A percentile compares a stretch with the other conserved stretches of the same genome.
phyloP scores from a whole-genome alignment of 2,888 invertebrate genomes.

The Timema cristinae region DNA sequence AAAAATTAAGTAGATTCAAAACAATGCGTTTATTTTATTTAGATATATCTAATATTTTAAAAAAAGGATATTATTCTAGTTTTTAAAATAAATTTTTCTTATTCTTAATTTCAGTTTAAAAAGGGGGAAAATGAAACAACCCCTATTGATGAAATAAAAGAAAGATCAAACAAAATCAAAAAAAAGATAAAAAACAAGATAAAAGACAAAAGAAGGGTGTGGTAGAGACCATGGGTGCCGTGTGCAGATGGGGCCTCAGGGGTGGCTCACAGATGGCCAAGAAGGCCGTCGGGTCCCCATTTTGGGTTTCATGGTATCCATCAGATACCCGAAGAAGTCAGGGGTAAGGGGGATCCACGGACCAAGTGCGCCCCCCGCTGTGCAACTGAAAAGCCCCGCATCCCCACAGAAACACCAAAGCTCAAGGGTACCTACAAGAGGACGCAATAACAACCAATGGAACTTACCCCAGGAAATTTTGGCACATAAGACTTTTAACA shows the following conservation, averaged over 20 bases:
- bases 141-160: neutral
- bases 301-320: slow-evolving; percentile 57
- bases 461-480: too few species aligned
- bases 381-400: neutral
- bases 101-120: neutral
- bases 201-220: neutral
- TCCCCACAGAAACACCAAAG: too few species aligned
- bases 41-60: too few species aligned
- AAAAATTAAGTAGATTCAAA: too few species aligned
- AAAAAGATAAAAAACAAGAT: slow-evolving; percentile 8
- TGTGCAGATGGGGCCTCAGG: slow-evolving; percentile 54
- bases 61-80: too few species aligned
- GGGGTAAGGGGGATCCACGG: neutral
- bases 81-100: too few species aligned
- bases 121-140: neutral
- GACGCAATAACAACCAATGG: too few species aligned
- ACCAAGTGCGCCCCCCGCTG: neutral
- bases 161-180: slow-evolving; percentile 1
- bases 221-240: slow-evolving; percentile 49
- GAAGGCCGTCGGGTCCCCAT: slow-evolving; percentile 57
- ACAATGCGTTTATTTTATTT: too few species aligned
- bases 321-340: slow-evolving; percentile 44
- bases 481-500: too few species aligned
- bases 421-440: too few species aligned
- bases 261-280: slow-evolving; percentile 56